These are phyloP conservation scores for Noctuana brunneofusca DNA, from an alignment of 2,888 invertebrate species.

Conservation along the genomic window DNA sequence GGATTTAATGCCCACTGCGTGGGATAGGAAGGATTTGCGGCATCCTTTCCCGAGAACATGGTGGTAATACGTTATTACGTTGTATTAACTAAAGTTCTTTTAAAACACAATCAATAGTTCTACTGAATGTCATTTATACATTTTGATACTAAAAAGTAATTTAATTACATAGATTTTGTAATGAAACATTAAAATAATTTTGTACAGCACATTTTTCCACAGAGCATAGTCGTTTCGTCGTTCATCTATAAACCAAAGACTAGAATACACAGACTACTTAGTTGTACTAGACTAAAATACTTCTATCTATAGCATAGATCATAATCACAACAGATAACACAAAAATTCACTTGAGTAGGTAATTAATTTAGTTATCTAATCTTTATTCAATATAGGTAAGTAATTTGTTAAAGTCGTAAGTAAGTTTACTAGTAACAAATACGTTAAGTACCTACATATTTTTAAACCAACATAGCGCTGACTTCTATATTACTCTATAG, in stretches of 20 bases:
- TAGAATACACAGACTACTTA: no score
- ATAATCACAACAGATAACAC: no score
- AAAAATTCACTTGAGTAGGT: no score
- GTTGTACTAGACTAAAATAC: not conserved
- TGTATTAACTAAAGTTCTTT: slow-evolving; percentile 30
- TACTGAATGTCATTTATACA: slow-evolving; percentile 38
- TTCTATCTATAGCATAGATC: no score
- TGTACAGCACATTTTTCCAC: not conserved
- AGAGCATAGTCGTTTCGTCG: not conserved
- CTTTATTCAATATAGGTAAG: no score
- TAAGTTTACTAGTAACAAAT: no score
- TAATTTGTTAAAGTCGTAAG: no score
- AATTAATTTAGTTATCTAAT: no score
- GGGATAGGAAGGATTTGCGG: slow-evolving; percentile 85
- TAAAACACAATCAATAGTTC: slow-evolving; percentile 35
- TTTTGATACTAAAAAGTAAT: slow-evolving; percentile 18
- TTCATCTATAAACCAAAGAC: not conserved
- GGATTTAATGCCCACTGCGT: slow-evolving; percentile 92
- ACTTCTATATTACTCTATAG: no score
- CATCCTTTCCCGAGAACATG: slow-evolving; percentile 85
- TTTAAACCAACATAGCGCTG: no score
- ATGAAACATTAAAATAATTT: not conserved
- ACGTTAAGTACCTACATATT: no score
- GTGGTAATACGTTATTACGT: slow-evolving; percentile 40
- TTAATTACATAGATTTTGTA: slow-evolving; percentile 9